These are phyloP conservation scores for Chorisops tibialis DNA, from an alignment of 2,888 invertebrate species.

Conservation along the genomic window DNA sequence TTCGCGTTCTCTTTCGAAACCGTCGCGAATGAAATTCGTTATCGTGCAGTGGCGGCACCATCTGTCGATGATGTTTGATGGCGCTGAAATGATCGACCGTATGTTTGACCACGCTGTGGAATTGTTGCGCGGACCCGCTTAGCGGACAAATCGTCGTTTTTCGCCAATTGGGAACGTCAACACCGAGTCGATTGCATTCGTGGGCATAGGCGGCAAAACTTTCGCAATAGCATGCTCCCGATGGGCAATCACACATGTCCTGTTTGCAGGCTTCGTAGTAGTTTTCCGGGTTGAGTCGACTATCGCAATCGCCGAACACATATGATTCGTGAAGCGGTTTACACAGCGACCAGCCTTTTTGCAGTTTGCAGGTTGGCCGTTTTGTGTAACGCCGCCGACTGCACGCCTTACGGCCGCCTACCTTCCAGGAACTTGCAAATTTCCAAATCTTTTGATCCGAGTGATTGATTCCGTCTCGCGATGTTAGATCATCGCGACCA, in stretches of 20 bases:
- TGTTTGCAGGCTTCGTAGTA: conserved; percentile 83
- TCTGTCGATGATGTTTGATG: conserved; percentile 16
- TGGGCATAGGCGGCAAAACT: conserved; percentile 85
- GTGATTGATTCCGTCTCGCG: conserved; percentile 65
- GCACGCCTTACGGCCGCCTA: conserved; percentile 75
- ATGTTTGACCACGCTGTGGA: background rate
- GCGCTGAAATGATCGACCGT: background rate
- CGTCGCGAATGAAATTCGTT: conserved; percentile 33
- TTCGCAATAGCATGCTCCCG: conserved; percentile 80
- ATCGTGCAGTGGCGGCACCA: conserved; percentile 15
- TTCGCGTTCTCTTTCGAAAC: conserved; percentile 29
- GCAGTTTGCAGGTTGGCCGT: conserved; percentile 56
- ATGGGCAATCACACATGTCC: conserved; percentile 86
- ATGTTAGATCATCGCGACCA: conserved; percentile 78
- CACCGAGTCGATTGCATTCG: conserved; percentile 78
- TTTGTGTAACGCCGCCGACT: conserved; percentile 56
- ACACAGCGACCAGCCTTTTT: conserved; percentile 55
- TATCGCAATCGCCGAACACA: conserved; percentile 73
- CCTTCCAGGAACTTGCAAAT: conserved; percentile 89
- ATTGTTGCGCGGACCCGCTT: background rate
- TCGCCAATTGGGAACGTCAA: conserved; percentile 69
- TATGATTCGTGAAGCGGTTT: conserved; percentile 55
- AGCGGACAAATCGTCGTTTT: conserved; percentile 63
- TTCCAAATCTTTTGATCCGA: conserved; percentile 60
- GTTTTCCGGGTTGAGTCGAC: conserved; percentile 73